A percentile compares a stretch with the other conserved stretches of the same genome.
Conservation (phyloP, 35 echinoderm and acorn worm genomes). For the Ptychodera flava region DNA sequence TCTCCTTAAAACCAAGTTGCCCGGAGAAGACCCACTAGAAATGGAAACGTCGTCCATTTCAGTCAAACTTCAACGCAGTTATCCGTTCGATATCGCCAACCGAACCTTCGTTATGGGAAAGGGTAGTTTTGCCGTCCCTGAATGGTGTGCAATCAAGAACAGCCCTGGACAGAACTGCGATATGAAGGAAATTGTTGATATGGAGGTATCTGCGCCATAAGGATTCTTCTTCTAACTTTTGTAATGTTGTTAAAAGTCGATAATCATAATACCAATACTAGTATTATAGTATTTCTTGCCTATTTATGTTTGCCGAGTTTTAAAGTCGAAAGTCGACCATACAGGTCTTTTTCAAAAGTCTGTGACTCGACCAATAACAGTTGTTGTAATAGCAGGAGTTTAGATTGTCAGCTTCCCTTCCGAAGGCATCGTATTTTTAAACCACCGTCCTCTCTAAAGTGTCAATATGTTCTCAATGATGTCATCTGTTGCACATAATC, state of each 20-base stretch:
- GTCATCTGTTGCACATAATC: too few relatives aligned
- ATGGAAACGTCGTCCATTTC: conserved; percentile 23
- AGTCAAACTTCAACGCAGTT: conserved; percentile 6
- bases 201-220: not conserved
- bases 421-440: too few relatives aligned
- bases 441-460: too few relatives aligned
- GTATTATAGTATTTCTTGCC: not conserved
- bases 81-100: conserved; percentile 2
- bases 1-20: conserved; percentile 26
- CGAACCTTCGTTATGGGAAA: not conserved
- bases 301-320: not conserved
- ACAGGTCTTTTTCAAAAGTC: conserved; percentile 1
- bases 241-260: not conserved
- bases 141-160: conserved; percentile 28
- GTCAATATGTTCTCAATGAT: too few relatives aligned
- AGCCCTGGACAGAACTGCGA: not conserved
- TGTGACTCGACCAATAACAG: not conserved
- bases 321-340: not conserved
- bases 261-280: not conserved
- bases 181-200: conserved; percentile 12
- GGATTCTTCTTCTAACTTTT: not conserved
- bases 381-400: too few relatives aligned
- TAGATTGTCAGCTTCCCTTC: too few relatives aligned
- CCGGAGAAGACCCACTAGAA: conserved; percentile 23
- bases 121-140: conserved; percentile 29